Base-by-base conservation (phyloP, 2,113 vertebrate species). In the Hystrix brachyura region DNA sequence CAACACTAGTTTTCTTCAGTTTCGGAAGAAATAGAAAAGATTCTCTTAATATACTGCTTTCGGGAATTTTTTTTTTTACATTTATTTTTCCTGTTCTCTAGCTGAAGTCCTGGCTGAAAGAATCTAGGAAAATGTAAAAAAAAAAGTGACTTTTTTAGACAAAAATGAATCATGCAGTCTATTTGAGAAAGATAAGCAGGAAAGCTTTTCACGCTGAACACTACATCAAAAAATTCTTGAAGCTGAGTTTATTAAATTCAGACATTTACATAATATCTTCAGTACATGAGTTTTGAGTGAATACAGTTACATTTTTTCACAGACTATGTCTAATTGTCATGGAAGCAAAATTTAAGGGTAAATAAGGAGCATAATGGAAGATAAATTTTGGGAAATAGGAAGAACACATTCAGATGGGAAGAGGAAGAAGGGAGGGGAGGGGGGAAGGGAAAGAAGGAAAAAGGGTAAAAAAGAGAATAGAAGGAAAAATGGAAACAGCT, bases 11-110 rank as follows among this genome's bases (percentile, higher is more conserved):
- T 19, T 10, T 87, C 84, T 95, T n/a, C 55, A 51, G 15, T 87
- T 43, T 95, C 88, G 32, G n/a, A 83, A 86, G 81, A 94, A 27
- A 93, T 62, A 27, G 19, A 32, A 89, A 71, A 91, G 60, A 82
- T 60, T 21, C 25, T 91, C 83, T 90, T 12, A 17, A 23, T 62
- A 59, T 25, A 87, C n/a, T 13, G 48, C 60, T 95, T 92, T 74
- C n/a, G 1, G 84, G 46, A 90, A 84, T 32, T 55, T 38, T 43
- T n/a, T 43, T 38, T 80, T 94, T 87, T 34, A 48, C 38, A 29
- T 62, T 59, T 81, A 11, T 69, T 91, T 81, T 81, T 83, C n/a
- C 79, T 87, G 38, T 15, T 57, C 57, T 21, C 4, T 72, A 96
- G 38, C 48, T 81, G 14, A 62, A 64, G 17, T 81, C 53, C 18